Conservation (phyloP, 2,113 vertebrate species). For the Seriola dumerili region DNA sequence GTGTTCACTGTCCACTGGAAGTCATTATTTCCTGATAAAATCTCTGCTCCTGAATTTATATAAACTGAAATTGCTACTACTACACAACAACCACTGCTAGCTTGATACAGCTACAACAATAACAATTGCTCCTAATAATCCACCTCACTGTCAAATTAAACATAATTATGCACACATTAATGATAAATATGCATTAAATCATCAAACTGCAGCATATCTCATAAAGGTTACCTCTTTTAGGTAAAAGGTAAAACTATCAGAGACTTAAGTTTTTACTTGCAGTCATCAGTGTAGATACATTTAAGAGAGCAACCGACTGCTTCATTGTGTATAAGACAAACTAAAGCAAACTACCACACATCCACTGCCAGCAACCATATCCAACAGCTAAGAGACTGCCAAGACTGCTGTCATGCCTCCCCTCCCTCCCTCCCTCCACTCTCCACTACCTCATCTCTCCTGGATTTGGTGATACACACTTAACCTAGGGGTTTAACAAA, state of each 20-base stretch:
- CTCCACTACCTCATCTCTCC: background rate
- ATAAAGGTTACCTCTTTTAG: background rate
- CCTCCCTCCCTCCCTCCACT: background rate
- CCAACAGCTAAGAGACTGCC: constrained; percentile 3
- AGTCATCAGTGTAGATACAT: background rate
- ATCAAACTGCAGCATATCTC: background rate
- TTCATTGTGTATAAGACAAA: background rate
- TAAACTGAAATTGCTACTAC: too few species aligned
- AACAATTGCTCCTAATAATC: background rate
- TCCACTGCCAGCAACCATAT: background rate
- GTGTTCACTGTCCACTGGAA: too few species aligned
- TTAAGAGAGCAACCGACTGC: too few species aligned
- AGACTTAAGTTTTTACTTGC: background rate
- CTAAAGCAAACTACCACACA: background rate
- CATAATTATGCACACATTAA: background rate
- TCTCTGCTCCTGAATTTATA: too few species aligned
- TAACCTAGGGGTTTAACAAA: background rate
- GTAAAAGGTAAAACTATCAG: too few species aligned
- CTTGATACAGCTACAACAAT: background rate
- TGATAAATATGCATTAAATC: background rate
- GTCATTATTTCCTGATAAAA: too few species aligned
- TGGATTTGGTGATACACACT: constrained; percentile 9
- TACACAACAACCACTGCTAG: too few species aligned
- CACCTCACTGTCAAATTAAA: background rate
- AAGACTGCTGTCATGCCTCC: background rate